Base-by-base conservation (phyloP, 2,113 vertebrate species). In the Tylochromis polylepis region DNA sequence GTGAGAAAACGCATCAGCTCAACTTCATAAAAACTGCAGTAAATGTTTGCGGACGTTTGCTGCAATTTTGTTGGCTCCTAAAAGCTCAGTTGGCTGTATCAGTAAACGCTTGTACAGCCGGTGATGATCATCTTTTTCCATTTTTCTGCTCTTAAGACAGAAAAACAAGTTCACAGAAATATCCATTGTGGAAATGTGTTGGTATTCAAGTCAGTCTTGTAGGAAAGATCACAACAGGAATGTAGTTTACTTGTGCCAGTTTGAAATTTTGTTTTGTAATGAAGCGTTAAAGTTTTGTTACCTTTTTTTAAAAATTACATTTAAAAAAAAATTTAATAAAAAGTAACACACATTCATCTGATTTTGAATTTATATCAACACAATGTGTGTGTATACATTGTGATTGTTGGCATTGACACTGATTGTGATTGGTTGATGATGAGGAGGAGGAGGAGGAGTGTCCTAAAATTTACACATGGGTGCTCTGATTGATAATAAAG, bases 251-350 rank as follows among this genome's bases (percentile, higher is more conserved):
- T 70, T 38, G 3, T 56, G 43, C 14, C 38, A 80, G 41, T 65
- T 57, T 15, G 57, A 87, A 49, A n/a, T n/a, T n/a, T n/a, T 75
- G 27, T 85, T 87, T 81, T 80, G 16, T 83, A 81, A 81, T 46
- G 22, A 75, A 29, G 3, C 24, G 29, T 2, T 77, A 8, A 18
- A 22, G 29, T 49, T 72, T 79, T 4, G 22, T 55, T 67, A 62
- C 9, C 18, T 34, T 0, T n/a, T n/a, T n/a, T n/a, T n/a, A 34
- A 27, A 22, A 41, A 36, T n/a, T 0, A n/a, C 3, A n/a, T 38
- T 65, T 0, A 5, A 15, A 41, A 38, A 9, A 41, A 31, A 31
- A 31, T 4, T 4, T 4, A 31, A 31, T 4, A 31, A 31, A 67
- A 67, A 67, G 20, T 67, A 67, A 22, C 0, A 72, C 3, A 9